A percentile compares a stretch with the other conserved stretches of the same genome.
Evolutionary conservation across 23 tunicate species (phyloP).

Genomic region (Styela clava): DNA sequence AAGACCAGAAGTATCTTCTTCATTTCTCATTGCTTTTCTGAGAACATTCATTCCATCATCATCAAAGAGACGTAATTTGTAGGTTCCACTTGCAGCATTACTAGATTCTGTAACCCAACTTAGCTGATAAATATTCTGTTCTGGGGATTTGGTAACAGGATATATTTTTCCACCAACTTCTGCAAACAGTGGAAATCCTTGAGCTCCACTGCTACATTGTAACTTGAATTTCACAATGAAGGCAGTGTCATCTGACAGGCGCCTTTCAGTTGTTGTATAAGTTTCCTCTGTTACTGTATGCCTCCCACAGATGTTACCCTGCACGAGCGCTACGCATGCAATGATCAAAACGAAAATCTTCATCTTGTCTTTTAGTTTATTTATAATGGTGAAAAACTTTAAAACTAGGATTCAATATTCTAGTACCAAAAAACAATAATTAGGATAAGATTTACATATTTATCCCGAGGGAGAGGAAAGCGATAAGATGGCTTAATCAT

Average conservation of each 20-base stretch:
- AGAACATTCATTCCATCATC: constrained; percentile 66
- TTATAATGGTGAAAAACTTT: too few relatives aligned
- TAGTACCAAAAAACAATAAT: too few relatives aligned
- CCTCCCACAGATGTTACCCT: constrained; percentile 33
- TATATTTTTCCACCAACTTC: constrained; percentile 60
- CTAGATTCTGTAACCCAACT: constrained; percentile 44
- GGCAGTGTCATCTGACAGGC: constrained; percentile 44
- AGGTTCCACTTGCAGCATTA: constrained; percentile 19
- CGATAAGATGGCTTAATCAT: too few relatives aligned
- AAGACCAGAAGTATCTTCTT: constrained; percentile 39
- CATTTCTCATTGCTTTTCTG: constrained; percentile 62
- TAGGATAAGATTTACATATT: too few relatives aligned
- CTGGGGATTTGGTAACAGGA: constrained; percentile 79
- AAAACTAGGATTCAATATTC: too few relatives aligned
- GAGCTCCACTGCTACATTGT: constrained; percentile 32
- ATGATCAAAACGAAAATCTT: not conserved
- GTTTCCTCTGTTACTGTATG: constrained; percentile 38
- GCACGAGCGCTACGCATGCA: not conserved
- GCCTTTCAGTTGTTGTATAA: constrained; percentile 60
- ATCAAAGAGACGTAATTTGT: constrained; percentile 65
- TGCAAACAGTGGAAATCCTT: constrained; percentile 64
- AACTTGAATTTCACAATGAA: constrained; percentile 63
- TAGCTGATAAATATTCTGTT: constrained; percentile 56
- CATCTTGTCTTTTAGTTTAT: too few relatives aligned
- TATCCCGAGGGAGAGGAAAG: too few relatives aligned